Conservation (phyloP, 2,888 invertebrate genomes). For the Idaea straminata region DNA sequence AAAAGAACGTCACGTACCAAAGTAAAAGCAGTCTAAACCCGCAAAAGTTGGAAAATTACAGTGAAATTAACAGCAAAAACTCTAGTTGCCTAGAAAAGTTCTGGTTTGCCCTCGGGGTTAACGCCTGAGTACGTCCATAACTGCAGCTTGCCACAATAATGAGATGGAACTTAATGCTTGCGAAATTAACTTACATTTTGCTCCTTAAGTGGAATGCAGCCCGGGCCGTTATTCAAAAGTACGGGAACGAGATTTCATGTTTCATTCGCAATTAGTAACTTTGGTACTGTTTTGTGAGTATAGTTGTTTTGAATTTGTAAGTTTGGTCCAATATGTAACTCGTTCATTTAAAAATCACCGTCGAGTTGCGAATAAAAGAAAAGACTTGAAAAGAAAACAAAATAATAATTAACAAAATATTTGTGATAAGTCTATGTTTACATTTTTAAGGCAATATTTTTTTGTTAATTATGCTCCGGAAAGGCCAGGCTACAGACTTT, state of each 20-base stretch:
- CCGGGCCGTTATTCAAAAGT: neutral
- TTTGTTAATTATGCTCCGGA: too few relatives aligned
- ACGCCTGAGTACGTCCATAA: neutral
- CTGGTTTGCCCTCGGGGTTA: neutral
- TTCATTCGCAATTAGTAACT: neutral
- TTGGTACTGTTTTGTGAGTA: neutral
- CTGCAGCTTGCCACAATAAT: constrained; percentile 1
- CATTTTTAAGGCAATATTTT: too few relatives aligned
- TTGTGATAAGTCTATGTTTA: too few relatives aligned
- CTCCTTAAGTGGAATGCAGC: neutral
- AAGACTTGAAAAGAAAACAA: too few relatives aligned
- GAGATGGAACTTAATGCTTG: constrained; percentile 2
- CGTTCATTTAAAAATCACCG: too few relatives aligned
- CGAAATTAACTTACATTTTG: constrained; percentile 2
- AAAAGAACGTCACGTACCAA: too few relatives aligned
- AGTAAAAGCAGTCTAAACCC: neutral
- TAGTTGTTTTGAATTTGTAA: too few relatives aligned
- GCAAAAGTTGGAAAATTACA: neutral
- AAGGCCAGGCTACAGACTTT: too few relatives aligned
- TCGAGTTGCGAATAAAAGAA: too few relatives aligned
- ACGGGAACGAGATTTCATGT: neutral
- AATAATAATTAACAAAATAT: too few relatives aligned
- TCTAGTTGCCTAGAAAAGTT: too few relatives aligned
- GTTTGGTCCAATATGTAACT: too few relatives aligned
- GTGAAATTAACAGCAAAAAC: neutral